Base-by-base conservation (phyloP, 2,888 invertebrate genomes). In the Mimachlamys varia region DNA sequence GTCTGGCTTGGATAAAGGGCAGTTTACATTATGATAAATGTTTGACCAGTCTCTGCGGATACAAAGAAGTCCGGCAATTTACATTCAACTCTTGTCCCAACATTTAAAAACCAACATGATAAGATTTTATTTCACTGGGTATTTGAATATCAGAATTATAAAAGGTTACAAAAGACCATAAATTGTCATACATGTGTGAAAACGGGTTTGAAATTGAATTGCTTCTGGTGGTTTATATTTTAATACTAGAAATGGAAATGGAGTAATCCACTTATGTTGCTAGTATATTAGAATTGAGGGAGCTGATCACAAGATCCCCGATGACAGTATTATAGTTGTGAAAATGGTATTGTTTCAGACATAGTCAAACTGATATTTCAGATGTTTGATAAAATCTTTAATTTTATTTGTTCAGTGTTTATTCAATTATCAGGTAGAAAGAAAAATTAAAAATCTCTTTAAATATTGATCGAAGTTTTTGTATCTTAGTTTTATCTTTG, bases 121-220 rank as follows among this genome's bases (percentile, higher is more conserved):
- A 76, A 76, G 76, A 76, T 76, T 76, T 76, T 76, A 33, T 76
- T 33, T 76, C 76, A 10, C 76, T 76, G 7, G 76, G 76, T 76
- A 76, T 76, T 76, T 76, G 76, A 76, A 76, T 76, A 33, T 76
- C 76, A 76, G 76, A 76, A 76, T 76, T 76, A 76, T 33, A 76
- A 76, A 76, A 76, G 76, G 76, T 76, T 76, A 76, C 22, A 33
- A 33, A 33, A 33, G 33, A 76, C 76, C 12, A 76, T 76, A 76
- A 33, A 76, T 76, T 33, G 76, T 76, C 76, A 76, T 76, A 76
- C 33, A 7, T 76, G 76, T 76, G 76, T 33, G 76, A 33, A 76
- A 76, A 76, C 27, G 0, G 76, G 27, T 76, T 76, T 76, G 76
- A 76, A 76, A 76, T 76, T 76, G 76, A 76, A 76, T 76, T 76